These are phyloP conservation scores for Tylochromis polylepis DNA, from an alignment of 2,113 vertebrate genomes.

Conservation along the genomic window DNA sequence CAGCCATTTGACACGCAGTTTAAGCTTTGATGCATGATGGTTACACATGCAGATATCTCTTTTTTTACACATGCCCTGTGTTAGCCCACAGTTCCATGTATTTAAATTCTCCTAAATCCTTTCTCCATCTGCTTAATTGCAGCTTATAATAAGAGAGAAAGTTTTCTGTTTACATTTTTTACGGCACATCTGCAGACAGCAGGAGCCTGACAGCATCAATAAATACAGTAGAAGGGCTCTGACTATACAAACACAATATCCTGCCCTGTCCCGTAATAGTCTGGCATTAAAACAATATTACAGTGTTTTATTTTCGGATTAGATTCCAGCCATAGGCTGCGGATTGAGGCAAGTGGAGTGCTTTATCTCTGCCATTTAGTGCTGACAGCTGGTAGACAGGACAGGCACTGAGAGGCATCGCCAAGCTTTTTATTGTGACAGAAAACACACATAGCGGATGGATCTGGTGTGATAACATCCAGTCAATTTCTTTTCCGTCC, in stretches of 20 bases:
- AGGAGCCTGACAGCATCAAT: slow-evolving; percentile 19
- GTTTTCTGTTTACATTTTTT: slow-evolving; percentile 15
- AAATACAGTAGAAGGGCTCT: slow-evolving; percentile 47
- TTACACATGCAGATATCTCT: neutral
- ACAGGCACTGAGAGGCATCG: slow-evolving; percentile 46
- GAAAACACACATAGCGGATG: slow-evolving; percentile 58
- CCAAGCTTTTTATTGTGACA: slow-evolving; percentile 50
- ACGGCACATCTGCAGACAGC: slow-evolving; percentile 1
- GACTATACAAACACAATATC: slow-evolving; percentile 51
- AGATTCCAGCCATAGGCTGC: slow-evolving; percentile 34
- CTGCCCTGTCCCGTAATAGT: slow-evolving; percentile 42
- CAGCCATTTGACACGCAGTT: neutral
- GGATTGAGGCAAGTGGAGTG: slow-evolving; percentile 36
- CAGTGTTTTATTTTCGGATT: slow-evolving; percentile 61
- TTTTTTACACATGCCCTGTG: neutral
- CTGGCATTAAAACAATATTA: slow-evolving; percentile 63
- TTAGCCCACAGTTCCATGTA: neutral
- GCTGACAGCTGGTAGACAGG: slow-evolving; percentile 54
- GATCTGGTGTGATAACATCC: slow-evolving; percentile 65
- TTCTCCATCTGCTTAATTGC: neutral
- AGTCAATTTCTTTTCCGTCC: slow-evolving; percentile 64
- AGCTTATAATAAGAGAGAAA: neutral
- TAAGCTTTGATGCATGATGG: neutral
- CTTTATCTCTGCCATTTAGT: slow-evolving; percentile 64
- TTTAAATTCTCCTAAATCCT: neutral